phyloP scores from a whole-genome alignment of 1,140 invertebrate species.

The Trichonephila clavipes region DNA sequence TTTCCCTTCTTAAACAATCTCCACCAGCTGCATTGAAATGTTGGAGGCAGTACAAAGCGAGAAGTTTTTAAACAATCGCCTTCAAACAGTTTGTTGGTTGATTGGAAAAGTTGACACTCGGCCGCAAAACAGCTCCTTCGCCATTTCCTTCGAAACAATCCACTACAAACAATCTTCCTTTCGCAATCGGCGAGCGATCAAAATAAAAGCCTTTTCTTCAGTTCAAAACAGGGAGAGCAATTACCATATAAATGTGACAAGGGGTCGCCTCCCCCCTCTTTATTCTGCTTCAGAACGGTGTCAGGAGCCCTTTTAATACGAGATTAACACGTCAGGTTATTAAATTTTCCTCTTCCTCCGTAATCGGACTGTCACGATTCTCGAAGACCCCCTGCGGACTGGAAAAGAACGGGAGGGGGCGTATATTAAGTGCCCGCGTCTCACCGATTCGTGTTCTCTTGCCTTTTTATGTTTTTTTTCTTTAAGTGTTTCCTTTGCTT shows the following conservation, averaged over 20 bases:
- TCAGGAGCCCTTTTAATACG: conserved; percentile 1
- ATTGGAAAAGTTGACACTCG: neutral
- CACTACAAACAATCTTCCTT: too few relatives aligned
- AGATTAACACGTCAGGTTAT: conserved; percentile 30
- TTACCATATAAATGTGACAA: conserved; percentile 35
- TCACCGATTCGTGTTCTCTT: too few relatives aligned
- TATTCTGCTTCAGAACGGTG: neutral
- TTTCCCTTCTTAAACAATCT: too few relatives aligned
- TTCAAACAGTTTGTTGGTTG: neutral
- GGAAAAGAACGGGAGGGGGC: neutral
- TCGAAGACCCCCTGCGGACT: neutral
- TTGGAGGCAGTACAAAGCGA: too few relatives aligned
- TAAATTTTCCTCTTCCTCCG: neutral
- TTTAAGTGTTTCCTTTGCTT: neutral
- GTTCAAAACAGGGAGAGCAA: neutral
- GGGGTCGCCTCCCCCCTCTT: neutral
- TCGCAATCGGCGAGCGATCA: neutral
- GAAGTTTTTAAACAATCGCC: too few relatives aligned
- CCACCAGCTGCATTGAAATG: too few relatives aligned
- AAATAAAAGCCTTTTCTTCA: neutral
- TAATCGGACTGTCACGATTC: conserved; percentile 23
- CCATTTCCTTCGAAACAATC: too few relatives aligned
- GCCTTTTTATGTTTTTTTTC: neutral
- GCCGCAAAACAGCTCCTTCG: neutral
- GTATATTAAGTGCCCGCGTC: neutral